phyloP scores from a whole-genome alignment of 2,888 invertebrate genomes.

The Lepidochrysops patricia region DNA sequence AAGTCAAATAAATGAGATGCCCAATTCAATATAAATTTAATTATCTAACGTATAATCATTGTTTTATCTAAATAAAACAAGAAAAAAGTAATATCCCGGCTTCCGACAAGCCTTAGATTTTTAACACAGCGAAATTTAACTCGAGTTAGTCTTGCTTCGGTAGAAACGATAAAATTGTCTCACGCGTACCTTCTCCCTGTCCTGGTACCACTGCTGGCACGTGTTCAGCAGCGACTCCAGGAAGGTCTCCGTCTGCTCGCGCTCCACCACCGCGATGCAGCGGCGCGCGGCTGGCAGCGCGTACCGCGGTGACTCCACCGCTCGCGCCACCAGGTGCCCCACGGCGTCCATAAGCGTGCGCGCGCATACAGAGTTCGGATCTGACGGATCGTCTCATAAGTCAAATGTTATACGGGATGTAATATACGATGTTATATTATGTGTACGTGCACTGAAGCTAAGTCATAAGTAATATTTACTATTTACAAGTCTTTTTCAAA shows the following conservation, averaged over 20 bases:
- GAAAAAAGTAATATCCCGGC: too few relatives aligned
- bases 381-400: constrained; percentile 39
- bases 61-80: too few relatives aligned
- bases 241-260: constrained; percentile 90
- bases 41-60: too few relatives aligned
- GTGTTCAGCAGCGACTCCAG: constrained; percentile 91
- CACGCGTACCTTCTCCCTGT: constrained; percentile 77
- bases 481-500: too few relatives aligned
- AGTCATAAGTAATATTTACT: too few relatives aligned
- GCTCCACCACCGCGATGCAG: constrained; percentile 90
- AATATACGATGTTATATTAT: too few relatives aligned
- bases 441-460: not conserved
- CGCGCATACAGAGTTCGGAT: constrained; percentile 82
- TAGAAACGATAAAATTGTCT: not conserved
- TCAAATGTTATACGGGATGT: too few relatives aligned
- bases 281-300: constrained; percentile 89
- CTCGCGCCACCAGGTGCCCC: constrained; percentile 84
- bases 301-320: constrained; percentile 85
- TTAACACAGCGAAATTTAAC: too few relatives aligned
- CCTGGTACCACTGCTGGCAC: constrained; percentile 93
- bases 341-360: constrained; percentile 88
- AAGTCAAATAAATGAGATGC: too few relatives aligned
- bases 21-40: too few relatives aligned
- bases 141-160: too few relatives aligned
- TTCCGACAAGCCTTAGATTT: too few relatives aligned